Conservation (phyloP, 2,797 vertebrate genomes). For the Epinephelus malabaricus region DNA sequence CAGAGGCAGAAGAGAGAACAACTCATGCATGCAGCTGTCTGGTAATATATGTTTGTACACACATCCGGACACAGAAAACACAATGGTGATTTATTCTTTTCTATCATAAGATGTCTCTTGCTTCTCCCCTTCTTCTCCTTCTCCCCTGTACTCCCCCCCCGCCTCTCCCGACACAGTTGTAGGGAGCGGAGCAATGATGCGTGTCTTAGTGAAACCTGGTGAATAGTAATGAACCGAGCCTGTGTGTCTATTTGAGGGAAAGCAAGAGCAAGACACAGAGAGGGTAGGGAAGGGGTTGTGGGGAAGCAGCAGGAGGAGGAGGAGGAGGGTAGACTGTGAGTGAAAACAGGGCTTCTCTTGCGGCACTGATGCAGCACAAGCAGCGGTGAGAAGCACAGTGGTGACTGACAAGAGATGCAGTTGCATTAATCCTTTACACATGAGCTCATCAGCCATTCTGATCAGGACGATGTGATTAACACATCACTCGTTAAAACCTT, state of each 20-base stretch:
- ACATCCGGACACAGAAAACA: slow-evolving; percentile 66
- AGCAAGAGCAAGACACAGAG: slow-evolving; percentile 72
- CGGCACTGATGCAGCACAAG: slow-evolving; percentile 82
- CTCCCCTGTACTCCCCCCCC: slow-evolving; percentile 27
- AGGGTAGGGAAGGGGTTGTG: slow-evolving; percentile 55
- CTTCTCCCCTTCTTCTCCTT: slow-evolving; percentile 45
- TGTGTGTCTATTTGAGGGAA: slow-evolving; percentile 86
- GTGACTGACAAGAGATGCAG: slow-evolving; percentile 70
- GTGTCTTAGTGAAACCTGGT: slow-evolving; percentile 85
- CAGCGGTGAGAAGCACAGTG: slow-evolving; percentile 68
- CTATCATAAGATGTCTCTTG: slow-evolving; percentile 67
- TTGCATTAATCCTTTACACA: slow-evolving; percentile 65
- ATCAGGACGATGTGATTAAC: slow-evolving; percentile 33
- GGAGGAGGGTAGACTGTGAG: slow-evolving; percentile 58
- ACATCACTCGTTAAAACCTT: slow-evolving; percentile 59
- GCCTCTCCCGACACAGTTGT: slow-evolving; percentile 70
- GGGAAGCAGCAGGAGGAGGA: slow-evolving; percentile 34
- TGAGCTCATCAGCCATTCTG: slow-evolving; percentile 50
- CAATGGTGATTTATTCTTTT: slow-evolving; percentile 74
- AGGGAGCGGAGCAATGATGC: slow-evolving; percentile 80
- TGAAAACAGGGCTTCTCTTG: slow-evolving; percentile 78
- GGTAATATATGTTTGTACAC: slow-evolving; percentile 71
- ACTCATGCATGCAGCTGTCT: slow-evolving; percentile 67
- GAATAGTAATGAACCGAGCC: slow-evolving; percentile 89
- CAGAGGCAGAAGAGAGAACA: slow-evolving; percentile 52